Evolutionary conservation across 2,113 vertebrate species (phyloP).

Genomic region (Paedocypris sp.): DNA sequence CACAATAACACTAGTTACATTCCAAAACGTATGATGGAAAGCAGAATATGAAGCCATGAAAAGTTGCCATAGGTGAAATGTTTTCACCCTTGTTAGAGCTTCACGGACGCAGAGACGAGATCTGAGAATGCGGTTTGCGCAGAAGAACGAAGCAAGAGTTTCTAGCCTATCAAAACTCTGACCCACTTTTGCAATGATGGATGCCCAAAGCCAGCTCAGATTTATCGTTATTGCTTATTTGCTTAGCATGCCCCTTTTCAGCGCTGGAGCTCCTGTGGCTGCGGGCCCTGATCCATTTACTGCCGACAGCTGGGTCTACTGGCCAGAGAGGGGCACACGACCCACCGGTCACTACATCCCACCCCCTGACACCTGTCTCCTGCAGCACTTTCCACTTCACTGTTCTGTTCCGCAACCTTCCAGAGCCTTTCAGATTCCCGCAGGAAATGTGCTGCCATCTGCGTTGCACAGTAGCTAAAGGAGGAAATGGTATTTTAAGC

Average conservation of each 20-base stretch:
- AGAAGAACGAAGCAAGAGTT: constrained; percentile 12
- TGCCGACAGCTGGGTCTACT: constrained; percentile 42
- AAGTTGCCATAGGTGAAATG: too few relatives aligned
- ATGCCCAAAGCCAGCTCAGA: constrained; percentile 56
- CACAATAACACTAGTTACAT: too few relatives aligned
- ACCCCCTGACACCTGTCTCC: not conserved
- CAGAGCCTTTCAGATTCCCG: not conserved
- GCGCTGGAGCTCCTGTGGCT: not conserved
- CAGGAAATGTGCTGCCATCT: not conserved
- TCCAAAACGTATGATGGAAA: too few relatives aligned
- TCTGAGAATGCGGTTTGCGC: too few relatives aligned
- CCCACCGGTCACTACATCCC: not conserved
- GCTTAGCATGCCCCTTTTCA: constrained; percentile 55
- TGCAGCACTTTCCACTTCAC: not conserved
- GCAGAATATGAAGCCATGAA: too few relatives aligned
- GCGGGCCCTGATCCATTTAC: constrained; percentile 49
- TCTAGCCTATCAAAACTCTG: constrained; percentile 53
- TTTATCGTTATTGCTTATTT: constrained; percentile 54
- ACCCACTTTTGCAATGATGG: constrained; percentile 60
- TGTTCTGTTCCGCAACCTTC: not conserved
- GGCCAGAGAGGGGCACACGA: not conserved
- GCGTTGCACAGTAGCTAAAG: not conserved
- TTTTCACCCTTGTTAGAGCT: too few relatives aligned
- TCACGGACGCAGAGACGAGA: too few relatives aligned
- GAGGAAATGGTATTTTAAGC: constrained; percentile 48